Evolutionary conservation across 1,140 invertebrate species (phyloP).

Genomic region (Gerris buenoi): DNA sequence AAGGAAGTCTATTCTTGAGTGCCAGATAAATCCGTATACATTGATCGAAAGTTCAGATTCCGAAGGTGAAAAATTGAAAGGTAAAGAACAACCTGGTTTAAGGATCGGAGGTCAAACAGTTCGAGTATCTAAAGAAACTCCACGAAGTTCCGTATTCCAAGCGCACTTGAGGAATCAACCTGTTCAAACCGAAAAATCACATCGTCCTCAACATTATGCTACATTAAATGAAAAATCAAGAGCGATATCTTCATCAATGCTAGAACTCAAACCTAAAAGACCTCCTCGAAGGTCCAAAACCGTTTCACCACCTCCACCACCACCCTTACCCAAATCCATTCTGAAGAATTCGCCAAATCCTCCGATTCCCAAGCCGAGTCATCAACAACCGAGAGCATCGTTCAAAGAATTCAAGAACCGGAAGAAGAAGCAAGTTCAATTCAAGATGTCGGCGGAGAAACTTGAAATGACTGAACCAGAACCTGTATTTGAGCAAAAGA

Average conservation of each 20-base stretch:
- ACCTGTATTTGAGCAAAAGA: background rate
- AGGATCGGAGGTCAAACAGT: background rate
- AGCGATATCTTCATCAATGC: background rate
- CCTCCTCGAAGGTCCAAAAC: conserved; percentile 14
- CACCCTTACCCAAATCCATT: conserved; percentile 3
- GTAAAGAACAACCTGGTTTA: background rate
- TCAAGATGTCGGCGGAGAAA: conserved; percentile 19
- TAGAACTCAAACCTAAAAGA: conserved; percentile 18
- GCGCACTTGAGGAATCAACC: conserved; percentile 49
- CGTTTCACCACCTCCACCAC: conserved; percentile 5
- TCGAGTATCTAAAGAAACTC: background rate
- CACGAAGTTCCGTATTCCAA: background rate
- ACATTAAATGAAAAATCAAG: background rate
- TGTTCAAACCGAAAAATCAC: conserved; percentile 40
- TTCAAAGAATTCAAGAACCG: conserved; percentile 21
- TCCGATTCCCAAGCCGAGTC: conserved; percentile 4
- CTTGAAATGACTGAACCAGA: conserved; percentile 6
- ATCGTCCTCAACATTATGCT: conserved; percentile 8
- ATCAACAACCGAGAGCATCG: conserved; percentile 14
- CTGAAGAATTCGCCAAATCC: background rate
- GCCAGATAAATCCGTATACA: conserved; percentile 71
- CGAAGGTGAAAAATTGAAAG: conserved; percentile 4
- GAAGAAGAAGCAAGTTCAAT: conserved; percentile 28
- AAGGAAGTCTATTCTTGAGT: conserved; percentile 53
- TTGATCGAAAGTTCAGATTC: conserved; percentile 36